Conservation (phyloP, 2,797 vertebrate species). For the Dipus sagitta region DNA sequence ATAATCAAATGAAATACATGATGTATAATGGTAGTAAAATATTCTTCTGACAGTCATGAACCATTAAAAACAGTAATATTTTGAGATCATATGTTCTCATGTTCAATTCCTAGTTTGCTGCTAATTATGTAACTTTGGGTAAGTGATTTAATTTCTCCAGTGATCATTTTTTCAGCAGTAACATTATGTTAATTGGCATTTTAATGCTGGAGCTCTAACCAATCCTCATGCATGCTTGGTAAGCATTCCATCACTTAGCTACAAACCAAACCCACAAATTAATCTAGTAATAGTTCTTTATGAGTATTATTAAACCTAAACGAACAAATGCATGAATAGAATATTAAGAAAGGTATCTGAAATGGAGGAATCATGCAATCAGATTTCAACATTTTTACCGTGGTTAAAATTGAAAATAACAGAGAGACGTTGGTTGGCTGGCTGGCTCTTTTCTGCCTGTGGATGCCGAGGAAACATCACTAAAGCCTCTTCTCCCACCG, state of each 20-base stretch:
- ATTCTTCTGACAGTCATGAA: neutral
- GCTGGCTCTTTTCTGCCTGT: no score
- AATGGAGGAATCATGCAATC: neutral
- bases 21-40: neutral
- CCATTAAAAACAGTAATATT: slow-evolving; percentile 39
- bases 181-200: neutral
- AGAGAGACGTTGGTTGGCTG: no score
- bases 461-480: no score
- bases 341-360: slow-evolving; percentile 17
- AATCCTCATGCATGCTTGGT: neutral
- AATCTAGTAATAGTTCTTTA: neutral
- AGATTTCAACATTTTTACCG: neutral
- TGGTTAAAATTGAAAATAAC: neutral
- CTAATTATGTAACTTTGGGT: neutral
- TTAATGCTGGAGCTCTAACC: neutral
- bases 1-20: slow-evolving; percentile 14
- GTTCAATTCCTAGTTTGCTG: slow-evolving; percentile 28
- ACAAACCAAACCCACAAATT: neutral
- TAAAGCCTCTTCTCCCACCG: no score
- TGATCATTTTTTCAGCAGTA: slow-evolving; percentile 33
- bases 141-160: slow-evolving; percentile 8
- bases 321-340: neutral
- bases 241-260: neutral
- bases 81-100: neutral
- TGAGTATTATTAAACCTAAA: slow-evolving; percentile 29